Conservation (phyloP, 2,113 vertebrate species). For the Oxyura jamaicensis region DNA sequence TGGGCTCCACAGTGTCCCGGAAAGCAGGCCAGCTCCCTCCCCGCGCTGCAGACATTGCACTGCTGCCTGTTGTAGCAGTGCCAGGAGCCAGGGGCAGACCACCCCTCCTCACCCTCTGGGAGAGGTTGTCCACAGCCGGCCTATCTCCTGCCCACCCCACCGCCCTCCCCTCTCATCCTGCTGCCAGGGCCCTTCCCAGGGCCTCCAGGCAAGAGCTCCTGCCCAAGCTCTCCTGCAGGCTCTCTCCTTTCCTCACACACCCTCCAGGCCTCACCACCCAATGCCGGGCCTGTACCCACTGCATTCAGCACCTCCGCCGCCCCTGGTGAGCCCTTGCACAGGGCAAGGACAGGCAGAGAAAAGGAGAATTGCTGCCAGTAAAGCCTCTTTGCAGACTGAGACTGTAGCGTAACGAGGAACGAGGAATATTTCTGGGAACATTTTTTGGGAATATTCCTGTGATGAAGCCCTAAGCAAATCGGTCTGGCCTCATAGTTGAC, state of each 20-base stretch:
- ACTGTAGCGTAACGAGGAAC: not conserved
- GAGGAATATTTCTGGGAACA: not conserved
- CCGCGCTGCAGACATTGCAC: not conserved
- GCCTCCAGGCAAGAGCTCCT: not conserved
- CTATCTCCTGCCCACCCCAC: not conserved
- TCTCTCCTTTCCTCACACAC: not conserved
- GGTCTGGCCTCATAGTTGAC: not conserved
- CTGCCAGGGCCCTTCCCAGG: not conserved
- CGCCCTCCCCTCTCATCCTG: no score
- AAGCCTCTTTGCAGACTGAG: not conserved
- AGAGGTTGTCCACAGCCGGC: not conserved
- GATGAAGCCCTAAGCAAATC: not conserved
- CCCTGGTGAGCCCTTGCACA: not conserved
- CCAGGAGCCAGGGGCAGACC: not conserved
- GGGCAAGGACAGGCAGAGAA: not conserved
- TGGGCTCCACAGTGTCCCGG: not conserved
- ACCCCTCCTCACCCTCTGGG: not conserved
- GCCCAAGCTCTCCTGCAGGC: not conserved
- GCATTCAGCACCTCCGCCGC: not conserved
- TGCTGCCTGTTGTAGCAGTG: not conserved
- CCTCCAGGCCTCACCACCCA: not conserved
- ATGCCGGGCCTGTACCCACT: not conserved
- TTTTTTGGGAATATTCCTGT: not conserved
- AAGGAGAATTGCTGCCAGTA: not conserved
- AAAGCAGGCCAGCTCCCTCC: not conserved